Conservation (phyloP, 2,888 invertebrate species). For the Polydesmus complanatus region DNA sequence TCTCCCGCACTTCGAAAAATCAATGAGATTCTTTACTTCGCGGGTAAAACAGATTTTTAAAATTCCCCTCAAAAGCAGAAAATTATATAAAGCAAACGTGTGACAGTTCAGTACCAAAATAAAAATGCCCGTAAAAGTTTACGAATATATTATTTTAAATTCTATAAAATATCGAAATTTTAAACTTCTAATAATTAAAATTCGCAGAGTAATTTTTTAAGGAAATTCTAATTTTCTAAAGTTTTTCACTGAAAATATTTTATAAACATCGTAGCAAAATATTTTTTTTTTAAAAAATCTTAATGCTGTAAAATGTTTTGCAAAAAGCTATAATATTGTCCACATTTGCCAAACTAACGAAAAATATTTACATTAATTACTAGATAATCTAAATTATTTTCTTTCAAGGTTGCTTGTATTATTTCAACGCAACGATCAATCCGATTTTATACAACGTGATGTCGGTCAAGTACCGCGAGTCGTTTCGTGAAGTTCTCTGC, state of each 20-base stretch:
- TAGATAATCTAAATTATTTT: background rate
- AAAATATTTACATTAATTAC: background rate
- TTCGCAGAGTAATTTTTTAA: too few species aligned
- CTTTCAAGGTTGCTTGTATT: constrained; percentile 64
- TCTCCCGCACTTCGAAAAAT: constrained; percentile 12
- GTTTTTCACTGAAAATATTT: too few species aligned
- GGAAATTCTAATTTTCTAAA: too few species aligned
- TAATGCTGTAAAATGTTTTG: too few species aligned
- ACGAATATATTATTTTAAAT: background rate
- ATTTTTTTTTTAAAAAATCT: too few species aligned
- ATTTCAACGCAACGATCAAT: constrained; percentile 67
- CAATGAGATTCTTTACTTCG: constrained; percentile 18
- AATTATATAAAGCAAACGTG: background rate
- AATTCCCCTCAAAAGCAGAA: background rate
- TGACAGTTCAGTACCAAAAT: too few species aligned
- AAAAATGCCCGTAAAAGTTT: background rate
- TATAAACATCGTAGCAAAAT: too few species aligned
- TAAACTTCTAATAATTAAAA: too few species aligned
- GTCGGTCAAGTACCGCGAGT: constrained; percentile 58
- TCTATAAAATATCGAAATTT: background rate
- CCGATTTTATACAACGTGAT: constrained; percentile 76
- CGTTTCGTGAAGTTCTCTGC: constrained; percentile 59
- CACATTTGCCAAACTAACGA: background rate
- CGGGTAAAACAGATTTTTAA: constrained; percentile 13
- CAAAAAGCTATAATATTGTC: background rate